Evolutionary conservation across 2,113 vertebrate species (phyloP).

Genomic region (Rafetus swinhoei): DNA sequence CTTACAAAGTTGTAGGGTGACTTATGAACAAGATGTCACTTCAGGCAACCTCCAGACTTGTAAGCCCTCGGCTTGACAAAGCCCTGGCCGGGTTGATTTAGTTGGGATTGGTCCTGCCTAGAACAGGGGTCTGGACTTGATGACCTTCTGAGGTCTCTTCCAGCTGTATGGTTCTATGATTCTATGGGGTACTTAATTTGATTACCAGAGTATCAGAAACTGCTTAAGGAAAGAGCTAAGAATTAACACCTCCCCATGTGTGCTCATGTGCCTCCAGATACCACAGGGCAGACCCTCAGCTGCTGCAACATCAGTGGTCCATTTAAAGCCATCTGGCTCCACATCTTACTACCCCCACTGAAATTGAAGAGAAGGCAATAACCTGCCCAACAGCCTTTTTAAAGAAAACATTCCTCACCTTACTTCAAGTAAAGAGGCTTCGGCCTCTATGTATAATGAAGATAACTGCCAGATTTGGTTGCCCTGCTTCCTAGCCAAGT

Average conservation of each 20-base stretch:
- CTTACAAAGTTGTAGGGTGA: background rate
- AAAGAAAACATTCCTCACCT: background rate
- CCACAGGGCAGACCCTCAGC: background rate
- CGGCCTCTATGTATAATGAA: background rate
- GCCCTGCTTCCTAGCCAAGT: background rate
- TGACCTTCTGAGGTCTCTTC: too few species aligned
- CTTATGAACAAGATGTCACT: background rate
- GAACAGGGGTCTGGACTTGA: too few species aligned
- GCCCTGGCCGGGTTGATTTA: too few species aligned
- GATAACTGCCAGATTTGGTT: background rate
- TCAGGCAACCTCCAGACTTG: background rate
- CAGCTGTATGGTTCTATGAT: background rate
- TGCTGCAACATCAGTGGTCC: background rate
- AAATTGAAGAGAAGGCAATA: background rate
- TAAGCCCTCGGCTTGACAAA: background rate
- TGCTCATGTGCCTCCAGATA: background rate
- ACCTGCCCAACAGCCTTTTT: background rate
- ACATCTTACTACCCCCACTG: background rate
- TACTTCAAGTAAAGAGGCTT: background rate
- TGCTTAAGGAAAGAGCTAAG: background rate
- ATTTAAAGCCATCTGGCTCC: background rate
- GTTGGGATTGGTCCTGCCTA: too few species aligned
- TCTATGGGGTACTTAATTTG: rapidly evolving
- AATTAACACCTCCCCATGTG: background rate
- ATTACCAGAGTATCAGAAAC: background rate